Percentiles rank a stretch among this genome's conserved stretches.
Conservation (phyloP, 2,797 vertebrate species). For the Peromyscus aztecus region DNA sequence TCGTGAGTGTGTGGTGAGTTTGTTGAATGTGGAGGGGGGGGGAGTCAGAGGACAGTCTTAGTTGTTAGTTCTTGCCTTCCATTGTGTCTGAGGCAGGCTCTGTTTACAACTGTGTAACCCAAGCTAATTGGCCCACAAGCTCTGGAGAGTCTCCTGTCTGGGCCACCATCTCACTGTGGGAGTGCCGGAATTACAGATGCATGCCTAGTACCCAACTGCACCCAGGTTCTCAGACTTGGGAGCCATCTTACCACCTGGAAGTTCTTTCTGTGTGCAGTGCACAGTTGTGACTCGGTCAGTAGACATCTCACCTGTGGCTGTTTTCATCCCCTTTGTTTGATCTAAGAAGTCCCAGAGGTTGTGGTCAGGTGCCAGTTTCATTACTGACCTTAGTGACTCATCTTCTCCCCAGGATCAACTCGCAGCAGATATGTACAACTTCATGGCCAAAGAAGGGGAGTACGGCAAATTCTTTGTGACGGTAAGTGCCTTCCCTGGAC, state of each 20-base stretch:
- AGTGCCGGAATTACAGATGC: no score
- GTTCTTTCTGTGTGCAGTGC: neutral
- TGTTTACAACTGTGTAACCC: neutral
- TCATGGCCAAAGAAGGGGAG: conserved; percentile 97
- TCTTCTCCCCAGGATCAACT: conserved; percentile 94
- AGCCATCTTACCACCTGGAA: no score
- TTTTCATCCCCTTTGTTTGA: neutral
- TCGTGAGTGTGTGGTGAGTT: neutral
- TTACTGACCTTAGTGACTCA: neutral
- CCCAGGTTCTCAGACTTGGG: neutral
- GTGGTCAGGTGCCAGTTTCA: neutral
- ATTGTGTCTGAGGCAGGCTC: neutral
- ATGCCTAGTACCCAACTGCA: no score
- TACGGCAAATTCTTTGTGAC: conserved; percentile 95
- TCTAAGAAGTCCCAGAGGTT: neutral
- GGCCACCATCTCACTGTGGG: neutral
- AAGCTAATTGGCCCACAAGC: neutral
- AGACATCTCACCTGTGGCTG: neutral
- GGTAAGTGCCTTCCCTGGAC: conserved; percentile 88
- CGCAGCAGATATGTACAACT: conserved; percentile 98
- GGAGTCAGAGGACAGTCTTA: neutral
- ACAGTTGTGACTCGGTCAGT: neutral
- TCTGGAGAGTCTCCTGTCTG: neutral
- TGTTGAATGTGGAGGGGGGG: no score
- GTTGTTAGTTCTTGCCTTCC: neutral